Evolutionary conservation across 2,113 vertebrate genomes (phyloP).

Genomic region (Gambusia affinis): DNA sequence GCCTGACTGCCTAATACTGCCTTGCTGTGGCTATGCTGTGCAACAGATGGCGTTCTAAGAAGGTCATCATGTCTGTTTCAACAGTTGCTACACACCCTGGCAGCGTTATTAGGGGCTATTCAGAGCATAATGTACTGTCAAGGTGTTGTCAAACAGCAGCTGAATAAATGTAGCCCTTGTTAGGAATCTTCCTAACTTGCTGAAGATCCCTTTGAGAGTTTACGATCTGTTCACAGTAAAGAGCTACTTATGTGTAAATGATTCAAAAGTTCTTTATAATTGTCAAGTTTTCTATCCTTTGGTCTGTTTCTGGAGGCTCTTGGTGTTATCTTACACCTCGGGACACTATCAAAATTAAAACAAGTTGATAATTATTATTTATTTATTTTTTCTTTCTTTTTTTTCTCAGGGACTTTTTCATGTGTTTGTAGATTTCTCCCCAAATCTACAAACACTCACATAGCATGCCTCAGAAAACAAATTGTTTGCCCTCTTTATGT

Average conservation of each 20-base stretch:
- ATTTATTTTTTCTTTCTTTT: not conserved
- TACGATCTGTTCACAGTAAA: constrained; percentile 16
- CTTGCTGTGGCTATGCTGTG: constrained; percentile 46
- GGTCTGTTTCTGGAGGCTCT: not conserved
- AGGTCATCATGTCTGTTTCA: constrained; percentile 53
- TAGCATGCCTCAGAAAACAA: constrained; percentile 33
- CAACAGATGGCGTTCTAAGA: constrained; percentile 69
- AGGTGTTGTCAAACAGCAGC: constrained; percentile 9
- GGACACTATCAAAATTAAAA: not conserved
- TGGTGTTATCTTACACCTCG: constrained; percentile 7
- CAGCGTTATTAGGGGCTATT: constrained; percentile 45
- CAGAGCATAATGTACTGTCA: constrained; percentile 41
- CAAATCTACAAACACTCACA: not conserved
- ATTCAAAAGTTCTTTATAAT: not conserved
- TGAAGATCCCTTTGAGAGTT: constrained; percentile 16
- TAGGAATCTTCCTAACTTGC: constrained; percentile 7
- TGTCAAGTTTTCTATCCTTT: not conserved
- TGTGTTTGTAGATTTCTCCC: too few species aligned
- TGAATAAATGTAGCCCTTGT: constrained; percentile 21
- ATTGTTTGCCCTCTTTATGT: not conserved
- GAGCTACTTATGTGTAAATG: constrained; percentile 2
- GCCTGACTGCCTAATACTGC: constrained; percentile 49
- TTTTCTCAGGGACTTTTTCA: too few species aligned
- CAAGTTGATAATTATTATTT: not conserved
- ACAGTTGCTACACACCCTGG: constrained; percentile 23